Percentiles rank a stretch among this genome's conserved stretches.
Evolutionary conservation across 2,888 invertebrate genomes (phyloP).

Genomic region (Leucania comma): DNA sequence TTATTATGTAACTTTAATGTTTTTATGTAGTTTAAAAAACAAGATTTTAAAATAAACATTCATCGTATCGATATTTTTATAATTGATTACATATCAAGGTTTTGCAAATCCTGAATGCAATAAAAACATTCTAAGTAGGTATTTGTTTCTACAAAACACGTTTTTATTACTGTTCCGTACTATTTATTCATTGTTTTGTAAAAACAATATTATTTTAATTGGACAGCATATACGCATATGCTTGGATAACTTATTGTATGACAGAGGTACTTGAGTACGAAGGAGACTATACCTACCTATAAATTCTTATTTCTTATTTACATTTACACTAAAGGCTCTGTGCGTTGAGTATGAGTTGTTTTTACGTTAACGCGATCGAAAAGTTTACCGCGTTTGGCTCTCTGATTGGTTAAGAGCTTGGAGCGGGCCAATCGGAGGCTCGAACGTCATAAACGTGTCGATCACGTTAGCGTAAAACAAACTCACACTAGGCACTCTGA

Average conservation of each 20-base stretch:
- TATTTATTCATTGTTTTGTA: constrained; percentile 44
- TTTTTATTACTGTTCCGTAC: constrained; percentile 35
- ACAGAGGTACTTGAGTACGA: not conserved
- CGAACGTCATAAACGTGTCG: too few relatives aligned
- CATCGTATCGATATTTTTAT: constrained; percentile 21
- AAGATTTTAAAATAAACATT: constrained; percentile 13
- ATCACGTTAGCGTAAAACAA: too few relatives aligned
- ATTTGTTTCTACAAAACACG: constrained; percentile 40
- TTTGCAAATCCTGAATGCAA: constrained; percentile 44
- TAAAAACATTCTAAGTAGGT: constrained; percentile 52
- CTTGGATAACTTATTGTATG: not conserved
- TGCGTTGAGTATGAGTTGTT: too few relatives aligned
- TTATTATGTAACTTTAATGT: not conserved
- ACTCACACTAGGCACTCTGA: too few relatives aligned
- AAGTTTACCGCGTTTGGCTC: too few relatives aligned
- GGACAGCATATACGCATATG: constrained; percentile 1
- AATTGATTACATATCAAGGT: constrained; percentile 41
- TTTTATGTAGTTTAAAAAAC: constrained; percentile 21
- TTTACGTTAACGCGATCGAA: too few relatives aligned
- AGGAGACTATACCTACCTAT: not conserved
- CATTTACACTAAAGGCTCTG: too few relatives aligned
- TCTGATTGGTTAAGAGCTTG: too few relatives aligned
- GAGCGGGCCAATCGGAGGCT: too few relatives aligned
- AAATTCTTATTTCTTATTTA: not conserved
- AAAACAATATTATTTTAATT: constrained; percentile 18